Percentiles rank a stretch among this genome's conserved stretches.
phyloP scores from a whole-genome alignment of 2,888 invertebrate genomes.

The Calameuta idolon region DNA sequence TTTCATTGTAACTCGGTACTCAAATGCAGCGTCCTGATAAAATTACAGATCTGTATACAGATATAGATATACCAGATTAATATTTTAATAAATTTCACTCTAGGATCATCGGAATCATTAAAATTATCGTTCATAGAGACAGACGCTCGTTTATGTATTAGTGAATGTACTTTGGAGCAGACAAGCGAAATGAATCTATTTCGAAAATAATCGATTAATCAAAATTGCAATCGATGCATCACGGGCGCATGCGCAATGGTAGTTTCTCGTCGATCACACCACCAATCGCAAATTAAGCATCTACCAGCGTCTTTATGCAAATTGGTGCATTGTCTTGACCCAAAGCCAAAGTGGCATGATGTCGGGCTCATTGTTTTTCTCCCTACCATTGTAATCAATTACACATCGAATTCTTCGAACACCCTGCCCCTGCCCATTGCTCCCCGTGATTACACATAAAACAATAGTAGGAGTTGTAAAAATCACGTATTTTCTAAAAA shows the following conservation, averaged over 20 bases:
- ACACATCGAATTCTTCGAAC: neutral
- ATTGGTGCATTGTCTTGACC: slow-evolving; percentile 14
- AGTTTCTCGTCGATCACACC: slow-evolving; percentile 1
- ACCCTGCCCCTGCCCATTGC: neutral
- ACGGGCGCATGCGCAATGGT: neutral
- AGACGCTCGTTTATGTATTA: neutral
- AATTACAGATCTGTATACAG: neutral
- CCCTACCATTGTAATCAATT: neutral
- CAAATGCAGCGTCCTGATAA: neutral
- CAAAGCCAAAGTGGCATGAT: slow-evolving; percentile 11
- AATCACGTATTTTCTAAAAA: neutral
- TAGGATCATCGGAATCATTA: neutral
- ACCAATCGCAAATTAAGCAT: slow-evolving; percentile 5
- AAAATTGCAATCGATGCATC: neutral
- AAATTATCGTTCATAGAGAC: neutral
- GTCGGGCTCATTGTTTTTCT: slow-evolving; percentile 9
- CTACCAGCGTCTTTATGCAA: slow-evolving; percentile 7
- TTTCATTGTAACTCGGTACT: neutral
- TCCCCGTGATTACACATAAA: neutral
- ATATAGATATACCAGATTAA: neutral
- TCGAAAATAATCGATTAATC: neutral
- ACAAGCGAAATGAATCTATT: neutral
- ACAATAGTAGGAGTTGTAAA: neutral
- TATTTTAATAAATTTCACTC: neutral
- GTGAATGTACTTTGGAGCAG: neutral